Evolutionary conservation across 2,113 vertebrate species (phyloP).

Genomic region (Neoarius graeffei): DNA sequence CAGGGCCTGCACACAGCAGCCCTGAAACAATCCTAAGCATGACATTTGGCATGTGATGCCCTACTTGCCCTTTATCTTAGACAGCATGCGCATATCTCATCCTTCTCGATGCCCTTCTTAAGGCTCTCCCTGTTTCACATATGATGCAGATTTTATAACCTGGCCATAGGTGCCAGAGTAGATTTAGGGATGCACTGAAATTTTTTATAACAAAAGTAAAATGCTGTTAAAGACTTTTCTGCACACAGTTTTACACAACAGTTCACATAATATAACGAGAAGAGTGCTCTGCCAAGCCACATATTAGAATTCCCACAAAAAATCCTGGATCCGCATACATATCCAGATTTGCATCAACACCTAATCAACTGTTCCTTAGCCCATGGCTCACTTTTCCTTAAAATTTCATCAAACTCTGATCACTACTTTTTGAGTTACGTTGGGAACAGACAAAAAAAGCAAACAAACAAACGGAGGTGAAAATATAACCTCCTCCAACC

Average conservation of each 20-base stretch:
- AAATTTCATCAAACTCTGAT: too few species aligned
- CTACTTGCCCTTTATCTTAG: slow-evolving; percentile 10
- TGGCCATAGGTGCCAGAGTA: background rate
- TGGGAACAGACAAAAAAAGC: too few species aligned
- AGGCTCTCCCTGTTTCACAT: background rate
- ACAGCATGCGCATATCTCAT: background rate
- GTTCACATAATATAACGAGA: too few species aligned
- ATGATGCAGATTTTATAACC: slow-evolving; percentile 16
- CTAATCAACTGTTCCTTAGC: too few species aligned
- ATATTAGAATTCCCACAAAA: too few species aligned
- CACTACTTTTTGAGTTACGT: too few species aligned
- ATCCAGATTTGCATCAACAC: too few species aligned
- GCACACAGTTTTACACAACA: background rate
- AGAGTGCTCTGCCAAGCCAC: too few species aligned
- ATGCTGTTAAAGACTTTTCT: background rate
- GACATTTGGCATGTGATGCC: slow-evolving; percentile 23
- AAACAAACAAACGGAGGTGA: too few species aligned
- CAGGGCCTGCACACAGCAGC: slow-evolving; percentile 24
- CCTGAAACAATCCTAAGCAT: slow-evolving; percentile 24
- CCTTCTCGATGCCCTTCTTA: background rate
- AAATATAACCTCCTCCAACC: too few species aligned
- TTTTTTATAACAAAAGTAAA: background rate
- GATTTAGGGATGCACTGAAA: background rate
- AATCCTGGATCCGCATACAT: too few species aligned
- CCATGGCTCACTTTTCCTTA: too few species aligned